phyloP scores from a whole-genome alignment of 1,140 invertebrate species.

The Eubasilissa regina region DNA sequence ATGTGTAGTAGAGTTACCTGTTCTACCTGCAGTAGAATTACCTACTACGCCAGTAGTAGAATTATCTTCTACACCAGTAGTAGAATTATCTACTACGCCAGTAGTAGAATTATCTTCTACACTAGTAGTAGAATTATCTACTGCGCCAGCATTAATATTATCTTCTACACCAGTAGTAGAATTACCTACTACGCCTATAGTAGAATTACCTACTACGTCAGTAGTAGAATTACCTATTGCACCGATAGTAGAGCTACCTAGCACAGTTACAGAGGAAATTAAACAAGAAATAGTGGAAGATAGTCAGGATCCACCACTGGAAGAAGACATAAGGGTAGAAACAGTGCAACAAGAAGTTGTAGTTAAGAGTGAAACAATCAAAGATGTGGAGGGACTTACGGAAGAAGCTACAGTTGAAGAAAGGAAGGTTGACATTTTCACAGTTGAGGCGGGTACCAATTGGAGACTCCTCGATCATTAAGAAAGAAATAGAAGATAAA shows the following conservation, averaged over 20 bases:
- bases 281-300: neutral
- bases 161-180: too few relatives aligned
- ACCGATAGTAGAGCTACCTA: neutral
- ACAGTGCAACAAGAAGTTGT: neutral
- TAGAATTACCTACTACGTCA: neutral
- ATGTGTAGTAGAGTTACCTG: too few relatives aligned
- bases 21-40: too few relatives aligned
- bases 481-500: neutral
- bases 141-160: too few relatives aligned
- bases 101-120: too few relatives aligned
- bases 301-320: slow-evolving; percentile 5
- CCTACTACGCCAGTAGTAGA: too few relatives aligned
- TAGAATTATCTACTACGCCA: too few relatives aligned
- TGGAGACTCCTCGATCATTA: neutral
- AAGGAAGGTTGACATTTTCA: neutral
- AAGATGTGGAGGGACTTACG: neutral
- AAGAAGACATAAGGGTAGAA: slow-evolving; percentile 4
- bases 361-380: neutral
- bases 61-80: too few relatives aligned
- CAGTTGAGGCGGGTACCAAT: neutral
- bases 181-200: too few relatives aligned
- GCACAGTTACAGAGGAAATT: neutral
- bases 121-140: too few relatives aligned
- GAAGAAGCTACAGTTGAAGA: neutral
- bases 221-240: neutral